Percentiles rank a stretch among this genome's conserved stretches.
phyloP scores from a whole-genome alignment of 2,888 invertebrate genomes.

The Iselma pallidipennis region DNA sequence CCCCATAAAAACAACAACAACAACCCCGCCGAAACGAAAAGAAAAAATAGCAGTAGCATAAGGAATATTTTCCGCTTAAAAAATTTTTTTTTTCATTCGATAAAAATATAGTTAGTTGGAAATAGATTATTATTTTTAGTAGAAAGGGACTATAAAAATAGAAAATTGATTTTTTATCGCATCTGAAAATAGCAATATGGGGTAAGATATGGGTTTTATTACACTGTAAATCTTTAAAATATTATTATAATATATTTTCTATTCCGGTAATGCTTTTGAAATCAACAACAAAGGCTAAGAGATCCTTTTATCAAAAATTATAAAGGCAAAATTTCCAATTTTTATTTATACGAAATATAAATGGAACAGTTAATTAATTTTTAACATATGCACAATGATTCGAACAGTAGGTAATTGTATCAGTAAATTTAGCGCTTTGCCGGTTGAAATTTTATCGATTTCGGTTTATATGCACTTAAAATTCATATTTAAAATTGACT shows the following conservation, averaged over 20 bases:
- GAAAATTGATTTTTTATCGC: background rate
- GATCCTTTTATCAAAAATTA: no score
- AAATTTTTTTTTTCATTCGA: background rate
- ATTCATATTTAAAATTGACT: background rate
- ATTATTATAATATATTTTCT: background rate
- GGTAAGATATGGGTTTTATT: background rate
- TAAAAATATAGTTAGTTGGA: no score
- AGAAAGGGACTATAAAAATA: background rate
- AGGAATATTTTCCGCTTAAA: background rate
- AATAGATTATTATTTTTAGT: background rate
- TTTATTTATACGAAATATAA: no score
- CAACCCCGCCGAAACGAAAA: background rate
- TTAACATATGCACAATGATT: no score
- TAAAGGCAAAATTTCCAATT: no score
- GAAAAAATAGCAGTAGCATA: background rate
- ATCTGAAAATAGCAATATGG: background rate
- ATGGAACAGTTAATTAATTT: no score
- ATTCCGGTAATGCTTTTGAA: background rate
- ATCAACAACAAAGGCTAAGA: background rate
- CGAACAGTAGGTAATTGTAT: no score
- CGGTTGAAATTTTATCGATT: no score
- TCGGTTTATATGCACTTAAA: no score
- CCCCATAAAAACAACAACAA: background rate
- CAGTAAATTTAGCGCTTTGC: no score
- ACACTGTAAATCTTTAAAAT: background rate